These are phyloP conservation scores for Lycodopsis pacificus DNA, from an alignment of 2,797 vertebrate species.

Conservation along the genomic window DNA sequence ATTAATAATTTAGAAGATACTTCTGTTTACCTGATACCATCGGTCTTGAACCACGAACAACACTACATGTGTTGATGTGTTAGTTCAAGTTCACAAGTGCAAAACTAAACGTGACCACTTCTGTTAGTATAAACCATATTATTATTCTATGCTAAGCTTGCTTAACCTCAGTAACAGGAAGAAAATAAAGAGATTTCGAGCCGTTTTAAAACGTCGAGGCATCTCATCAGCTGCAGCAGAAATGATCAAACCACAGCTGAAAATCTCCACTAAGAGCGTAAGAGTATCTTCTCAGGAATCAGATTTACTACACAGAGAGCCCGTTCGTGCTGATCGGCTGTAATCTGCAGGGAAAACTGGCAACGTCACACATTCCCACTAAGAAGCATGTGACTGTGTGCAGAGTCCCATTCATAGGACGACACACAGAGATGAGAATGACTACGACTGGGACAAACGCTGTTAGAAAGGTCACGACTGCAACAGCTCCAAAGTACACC, in stretches of 20 bases:
- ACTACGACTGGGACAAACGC: constrained; percentile 17
- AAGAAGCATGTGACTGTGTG: constrained; percentile 27
- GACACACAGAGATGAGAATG: constrained; percentile 18
- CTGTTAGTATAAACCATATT: neutral
- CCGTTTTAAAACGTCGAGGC: neutral
- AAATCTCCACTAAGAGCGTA: constrained; percentile 23
- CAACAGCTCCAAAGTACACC: constrained; percentile 29
- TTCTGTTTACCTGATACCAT: neutral
- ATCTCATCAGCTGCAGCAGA: constrained; percentile 10
- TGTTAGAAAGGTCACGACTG: constrained; percentile 16
- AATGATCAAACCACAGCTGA: neutral
- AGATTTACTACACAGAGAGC: constrained; percentile 9
- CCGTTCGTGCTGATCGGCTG: constrained; percentile 43
- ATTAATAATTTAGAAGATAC: neutral
- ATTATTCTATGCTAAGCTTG: neutral
- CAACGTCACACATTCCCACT: constrained; percentile 35
- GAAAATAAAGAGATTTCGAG: neutral
- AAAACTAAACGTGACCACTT: neutral
- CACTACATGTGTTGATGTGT: neutral
- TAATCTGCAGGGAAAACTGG: constrained; percentile 28
- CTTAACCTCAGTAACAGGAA: neutral
- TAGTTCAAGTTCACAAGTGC: neutral
- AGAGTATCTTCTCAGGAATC: constrained; percentile 28
- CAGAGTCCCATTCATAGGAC: constrained; percentile 7
- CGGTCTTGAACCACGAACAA: neutral